Evolutionary conservation across 2,113 vertebrate species (phyloP).

Genomic region (Aptenodytes patagonicus): DNA sequence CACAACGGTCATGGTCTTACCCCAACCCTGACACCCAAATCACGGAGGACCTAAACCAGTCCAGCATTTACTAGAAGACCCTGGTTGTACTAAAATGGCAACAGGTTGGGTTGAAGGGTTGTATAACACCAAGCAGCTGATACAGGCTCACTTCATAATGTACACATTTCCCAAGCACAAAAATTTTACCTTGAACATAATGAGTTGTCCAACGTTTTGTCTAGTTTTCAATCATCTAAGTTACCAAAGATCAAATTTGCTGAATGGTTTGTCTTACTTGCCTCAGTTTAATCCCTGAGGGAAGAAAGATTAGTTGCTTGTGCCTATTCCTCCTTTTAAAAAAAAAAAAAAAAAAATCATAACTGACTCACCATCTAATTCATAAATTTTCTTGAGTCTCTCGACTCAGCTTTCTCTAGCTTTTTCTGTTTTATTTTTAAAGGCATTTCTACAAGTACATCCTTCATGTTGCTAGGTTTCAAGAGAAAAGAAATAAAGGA

Average conservation of each 20-base stretch:
- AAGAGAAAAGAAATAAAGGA: neutral
- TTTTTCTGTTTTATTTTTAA: neutral
- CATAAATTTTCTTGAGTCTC: neutral
- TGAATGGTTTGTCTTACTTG: neutral
- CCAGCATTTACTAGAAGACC: neutral
- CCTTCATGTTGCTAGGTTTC: slow-evolving; percentile 11
- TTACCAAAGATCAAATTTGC: neutral
- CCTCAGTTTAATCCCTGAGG: neutral
- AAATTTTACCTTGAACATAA: neutral
- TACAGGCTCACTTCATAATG: neutral
- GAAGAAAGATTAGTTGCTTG: neutral
- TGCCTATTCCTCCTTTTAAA: neutral
- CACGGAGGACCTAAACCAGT: neutral
- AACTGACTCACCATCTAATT: neutral
- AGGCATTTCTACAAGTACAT: neutral
- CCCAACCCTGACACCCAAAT: neutral
- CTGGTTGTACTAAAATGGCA: neutral
- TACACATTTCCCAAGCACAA: neutral
- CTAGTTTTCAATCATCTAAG: neutral
- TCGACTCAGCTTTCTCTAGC: neutral
- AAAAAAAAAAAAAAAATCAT: neutral
- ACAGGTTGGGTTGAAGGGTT: neutral
- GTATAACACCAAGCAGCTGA: neutral
- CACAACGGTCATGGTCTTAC: rapidly evolving
- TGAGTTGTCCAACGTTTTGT: neutral